Base-by-base conservation (phyloP, 2,888 invertebrate species). In the Archips crataeganus region DNA sequence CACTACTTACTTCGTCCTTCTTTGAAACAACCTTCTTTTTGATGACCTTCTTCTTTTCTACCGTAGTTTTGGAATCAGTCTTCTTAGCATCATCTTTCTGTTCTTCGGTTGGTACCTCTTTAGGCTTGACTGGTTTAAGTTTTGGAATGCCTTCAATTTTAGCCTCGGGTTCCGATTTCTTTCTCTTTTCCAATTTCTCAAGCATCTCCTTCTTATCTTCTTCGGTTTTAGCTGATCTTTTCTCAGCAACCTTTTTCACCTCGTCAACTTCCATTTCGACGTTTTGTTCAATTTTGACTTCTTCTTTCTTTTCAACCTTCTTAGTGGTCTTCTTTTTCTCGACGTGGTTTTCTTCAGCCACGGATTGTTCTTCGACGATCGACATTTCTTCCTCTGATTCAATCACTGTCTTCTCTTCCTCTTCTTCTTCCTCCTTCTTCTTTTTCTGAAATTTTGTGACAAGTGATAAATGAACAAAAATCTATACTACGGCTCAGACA, bases 131-230 rank as follows among this genome's bases (percentile, higher is more conserved):
- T 71, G 95, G 87, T 82, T 94, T 95, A 36, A 96, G 91, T 90
- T 95, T 95, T 82, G 95, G 95, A 87, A 95, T 93, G 86, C 95
- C 95, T 89, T 95, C 96, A 83, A 95, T 93, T 87, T 96, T 95
- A 72, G 95, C 91, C 85, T 95, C 95, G 13, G 91, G 88, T 84
- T 91, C 91, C 51, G 80, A 79, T 74, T 85, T 79, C 71, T 92
- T 89, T 78, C 95, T 95, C 75, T 90, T 93, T 78, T 94, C 94
- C 23, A 92, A 85, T 84, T 92, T 91, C 80, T 95, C 95, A 23
- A 95, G 88, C 78, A 94, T 90, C 72, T 92, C 87, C 75, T 92
- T 94, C 85, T 95, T 94, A 81, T 95, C 93, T 82, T 92, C 93
- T 80, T 94, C 94, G 64, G 95, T 92, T 78, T 94, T 94, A 23